Evolutionary conservation across 30 jellyfish, hydroid and myxozoan species (phyloP), one percentile per base, ranked within the genome.

Genomic region (Pelagia noctiluca): DNA sequence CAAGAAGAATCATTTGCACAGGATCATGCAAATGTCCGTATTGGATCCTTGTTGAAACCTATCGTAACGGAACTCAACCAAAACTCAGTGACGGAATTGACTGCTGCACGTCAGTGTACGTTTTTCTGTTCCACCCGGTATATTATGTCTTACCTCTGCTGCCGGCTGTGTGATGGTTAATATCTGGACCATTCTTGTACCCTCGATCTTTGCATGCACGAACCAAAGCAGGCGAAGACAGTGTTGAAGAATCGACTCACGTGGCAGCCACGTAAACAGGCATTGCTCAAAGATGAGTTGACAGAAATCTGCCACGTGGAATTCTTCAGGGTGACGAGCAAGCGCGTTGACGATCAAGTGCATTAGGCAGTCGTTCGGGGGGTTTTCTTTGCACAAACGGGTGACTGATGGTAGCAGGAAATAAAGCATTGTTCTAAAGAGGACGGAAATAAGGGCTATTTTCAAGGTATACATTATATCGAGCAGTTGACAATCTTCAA

Each of bases 81-180:
- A n/a, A n/a, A n/a, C n/a, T n/a, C n/a, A n/a, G n/a, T n/a, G n/a
- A n/a, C n/a, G n/a, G n/a, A n/a, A n/a, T n/a, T n/a, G n/a, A n/a
- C n/a, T n/a, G n/a, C n/a, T n/a, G n/a, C n/a, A n/a, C n/a, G n/a
- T n/a, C n/a, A n/a, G n/a, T n/a, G n/a, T n/a, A n/a, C n/a, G n/a
- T n/a, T n/a, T n/a, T n/a, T n/a, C n/a, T n/a, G n/a, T n/a, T n/a
- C n/a, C n/a, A n/a, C n/a, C n/a, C n/a, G n/a, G n/a, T n/a, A n/a
- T n/a, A n/a, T n/a, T n/a, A n/a, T n/a, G 25, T n/a, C 76, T 49
- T 78, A 92, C 98, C 96, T 92, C 87, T 24, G 84, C 47, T 0
- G 87, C 28, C 23, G 98, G 98, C 46, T 92, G 98, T 35, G 97
- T 70, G 25, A 82, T 70, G 4, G 97, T 92, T n/a, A 92, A 85